Evolutionary conservation across 1,140 invertebrate genomes (phyloP).

Genomic region (Leptoteleia sp.): DNA sequence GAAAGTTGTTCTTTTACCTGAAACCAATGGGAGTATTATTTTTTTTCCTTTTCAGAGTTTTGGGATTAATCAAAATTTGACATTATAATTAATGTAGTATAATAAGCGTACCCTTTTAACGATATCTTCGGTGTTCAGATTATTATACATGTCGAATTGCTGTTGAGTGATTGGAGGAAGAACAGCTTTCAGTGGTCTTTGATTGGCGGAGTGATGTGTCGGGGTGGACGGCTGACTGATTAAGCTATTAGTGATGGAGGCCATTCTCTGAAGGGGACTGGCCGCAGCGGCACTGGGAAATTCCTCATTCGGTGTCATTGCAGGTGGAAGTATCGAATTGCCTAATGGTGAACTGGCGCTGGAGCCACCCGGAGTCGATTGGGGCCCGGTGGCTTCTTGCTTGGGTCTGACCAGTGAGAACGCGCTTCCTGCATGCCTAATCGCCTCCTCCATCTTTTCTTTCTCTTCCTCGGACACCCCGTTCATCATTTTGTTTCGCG

Average conservation of each 20-base stretch:
- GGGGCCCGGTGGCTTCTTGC: constrained; percentile 86
- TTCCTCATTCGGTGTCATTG: constrained; percentile 88
- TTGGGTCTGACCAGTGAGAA: constrained; percentile 92
- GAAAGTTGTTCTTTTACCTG: constrained; percentile 97
- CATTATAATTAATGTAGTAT: not conserved
- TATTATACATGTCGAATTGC: constrained; percentile 99
- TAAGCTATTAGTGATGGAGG: constrained; percentile 97
- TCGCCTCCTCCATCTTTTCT: constrained; percentile 85
- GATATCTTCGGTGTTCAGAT: constrained; percentile 99
- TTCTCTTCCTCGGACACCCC: constrained; percentile 85
- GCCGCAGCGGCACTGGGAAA: constrained; percentile 89
- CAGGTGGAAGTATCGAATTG: constrained; percentile 90
- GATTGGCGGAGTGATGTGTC: constrained; percentile 89
- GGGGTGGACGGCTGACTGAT: constrained; percentile 94
- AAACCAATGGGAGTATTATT: constrained; percentile 22
- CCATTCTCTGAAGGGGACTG: constrained; percentile 97
- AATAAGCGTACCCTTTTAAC: constrained; percentile 89
- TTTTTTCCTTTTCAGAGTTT: not conserved
- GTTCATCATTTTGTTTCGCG: constrained; percentile 84
- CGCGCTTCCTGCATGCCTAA: constrained; percentile 91
- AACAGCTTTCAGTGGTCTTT: constrained; percentile 95
- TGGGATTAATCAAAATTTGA: not conserved
- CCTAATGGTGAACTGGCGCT: constrained; percentile 88
- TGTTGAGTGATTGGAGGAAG: constrained; percentile 99
- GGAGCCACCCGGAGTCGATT: constrained; percentile 84